Base-by-base conservation (phyloP, 1,140 invertebrate species). In the Pseudomyrmex sp. region DNA sequence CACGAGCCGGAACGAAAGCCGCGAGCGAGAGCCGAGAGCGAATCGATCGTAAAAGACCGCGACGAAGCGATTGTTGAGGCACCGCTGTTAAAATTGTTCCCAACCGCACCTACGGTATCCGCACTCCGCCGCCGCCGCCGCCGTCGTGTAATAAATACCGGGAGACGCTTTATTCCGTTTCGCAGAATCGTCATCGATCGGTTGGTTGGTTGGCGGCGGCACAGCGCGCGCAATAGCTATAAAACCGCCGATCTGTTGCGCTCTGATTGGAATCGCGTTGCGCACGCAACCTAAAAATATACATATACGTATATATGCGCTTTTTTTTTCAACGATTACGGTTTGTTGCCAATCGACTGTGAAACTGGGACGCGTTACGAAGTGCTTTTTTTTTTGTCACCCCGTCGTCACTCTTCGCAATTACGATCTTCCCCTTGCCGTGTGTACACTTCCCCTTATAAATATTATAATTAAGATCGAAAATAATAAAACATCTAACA, bases 31-130 rank as follows among this genome's bases (percentile, higher is more conserved):
- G 10, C 10, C 35, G 85, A 83, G 83, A 87, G 77, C 82, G 82
- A 88, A 88, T 88, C 86, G 86, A 84, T 88, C 69, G 73, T 74
- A 88, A 88, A 88, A 83, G 82, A 87, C 80, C 86, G 82, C 72
- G 83, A 65, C 86, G 82, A 79, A 88, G 52, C 86, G 82, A 88
- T 87, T 84, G 68, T 86, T 82, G 86, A 85, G 66, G 66, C 56
- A 48, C 54, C 35, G 56, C 73, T 86, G 85, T 86, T 88, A 56
- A 80, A 88, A 88, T 88, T 83, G 56, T 58, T 35, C 56, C 61
- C 63, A 56, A 73, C 62, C 85, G 66, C 69, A 82, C 80, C 74
- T 72, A 79, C 52, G 76, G 35, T 52, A 61, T 46, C 5, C 52
- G 63, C 23, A 12, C 13, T n/a, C 35, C 2, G 50, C 26, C 62